phyloP scores from a whole-genome alignment of 53 echinoderm and acorn worm genomes.

The Echinometra lucunter region DNA sequence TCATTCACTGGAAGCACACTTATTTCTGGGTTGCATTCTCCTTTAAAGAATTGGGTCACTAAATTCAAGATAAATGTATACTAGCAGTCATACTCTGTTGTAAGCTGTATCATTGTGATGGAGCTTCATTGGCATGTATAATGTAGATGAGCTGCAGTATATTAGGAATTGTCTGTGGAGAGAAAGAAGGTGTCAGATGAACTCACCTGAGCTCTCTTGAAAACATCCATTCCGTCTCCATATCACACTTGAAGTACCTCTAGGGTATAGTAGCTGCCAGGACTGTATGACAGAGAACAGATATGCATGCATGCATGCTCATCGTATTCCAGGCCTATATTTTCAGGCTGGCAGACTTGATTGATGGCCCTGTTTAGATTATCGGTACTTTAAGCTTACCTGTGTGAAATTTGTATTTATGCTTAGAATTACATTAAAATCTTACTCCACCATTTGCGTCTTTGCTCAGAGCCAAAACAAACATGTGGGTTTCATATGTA shows the following conservation, averaged over 20 bases:
- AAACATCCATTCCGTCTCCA: slow-evolving; percentile 2
- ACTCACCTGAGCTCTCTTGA: background rate
- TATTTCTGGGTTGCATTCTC: too few relatives aligned
- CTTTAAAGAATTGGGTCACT: background rate
- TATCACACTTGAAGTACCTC: slow-evolving; percentile 50
- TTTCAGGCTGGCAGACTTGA: too few relatives aligned
- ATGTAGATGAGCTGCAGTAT: background rate
- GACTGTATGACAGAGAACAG: background rate
- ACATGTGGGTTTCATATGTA: too few relatives aligned
- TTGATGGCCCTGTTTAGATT: too few relatives aligned
- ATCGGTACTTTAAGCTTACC: too few relatives aligned
- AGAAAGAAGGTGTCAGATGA: slow-evolving; percentile 20
- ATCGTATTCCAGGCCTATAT: background rate
- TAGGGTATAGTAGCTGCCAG: slow-evolving; percentile 6
- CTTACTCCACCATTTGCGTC: too few relatives aligned
- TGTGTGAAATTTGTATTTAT: too few relatives aligned
- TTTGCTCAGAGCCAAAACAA: too few relatives aligned
- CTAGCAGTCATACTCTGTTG: background rate
- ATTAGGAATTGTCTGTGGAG: background rate
- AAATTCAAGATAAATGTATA: background rate
- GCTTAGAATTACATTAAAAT: too few relatives aligned
- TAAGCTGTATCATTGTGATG: background rate
- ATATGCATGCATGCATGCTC: background rate
- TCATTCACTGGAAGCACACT: too few relatives aligned
- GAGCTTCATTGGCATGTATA: background rate